Conservation (phyloP, 2,797 vertebrate genomes). For the Protosalanx chinensis region DNA sequence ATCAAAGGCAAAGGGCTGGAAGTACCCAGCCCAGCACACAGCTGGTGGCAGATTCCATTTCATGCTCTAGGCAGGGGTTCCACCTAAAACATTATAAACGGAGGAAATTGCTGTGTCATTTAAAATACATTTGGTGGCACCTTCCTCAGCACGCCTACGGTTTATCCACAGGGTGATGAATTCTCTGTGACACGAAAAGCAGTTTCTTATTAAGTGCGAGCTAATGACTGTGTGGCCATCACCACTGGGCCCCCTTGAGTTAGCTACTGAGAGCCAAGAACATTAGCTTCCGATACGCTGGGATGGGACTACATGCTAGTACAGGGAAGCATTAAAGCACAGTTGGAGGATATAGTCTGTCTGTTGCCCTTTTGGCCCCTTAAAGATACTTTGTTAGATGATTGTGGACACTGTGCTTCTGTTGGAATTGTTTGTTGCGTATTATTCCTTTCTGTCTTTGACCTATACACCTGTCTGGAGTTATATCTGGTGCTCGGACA, state of each 20-base stretch:
- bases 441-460: background rate
- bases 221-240: slow-evolving; percentile 34
- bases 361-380: background rate
- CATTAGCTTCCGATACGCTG: slow-evolving; percentile 13
- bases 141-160: slow-evolving; percentile 38
- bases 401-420: background rate
- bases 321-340: slow-evolving; percentile 19
- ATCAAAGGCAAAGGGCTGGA: slow-evolving; percentile 38
- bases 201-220: slow-evolving; percentile 42
- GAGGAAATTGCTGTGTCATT: slow-evolving; percentile 49
- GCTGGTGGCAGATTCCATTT: slow-evolving; percentile 62
- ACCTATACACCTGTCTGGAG: no score
- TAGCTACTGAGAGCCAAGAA: slow-evolving; percentile 18
- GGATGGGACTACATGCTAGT: slow-evolving; percentile 20
- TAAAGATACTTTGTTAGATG: background rate
- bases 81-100: slow-evolving; percentile 54
- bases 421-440: background rate
- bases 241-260: slow-evolving; percentile 24
- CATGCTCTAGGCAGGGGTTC: slow-evolving; percentile 51
- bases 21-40: slow-evolving; percentile 39
- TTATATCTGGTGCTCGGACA: no score
- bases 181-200: slow-evolving; percentile 41
- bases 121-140: slow-evolving; percentile 49
- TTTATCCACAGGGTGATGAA: slow-evolving; percentile 39
- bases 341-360: background rate